These are phyloP conservation scores for Malacosoma neustria DNA, from an alignment of 2,888 invertebrate species.

Conservation along the genomic window DNA sequence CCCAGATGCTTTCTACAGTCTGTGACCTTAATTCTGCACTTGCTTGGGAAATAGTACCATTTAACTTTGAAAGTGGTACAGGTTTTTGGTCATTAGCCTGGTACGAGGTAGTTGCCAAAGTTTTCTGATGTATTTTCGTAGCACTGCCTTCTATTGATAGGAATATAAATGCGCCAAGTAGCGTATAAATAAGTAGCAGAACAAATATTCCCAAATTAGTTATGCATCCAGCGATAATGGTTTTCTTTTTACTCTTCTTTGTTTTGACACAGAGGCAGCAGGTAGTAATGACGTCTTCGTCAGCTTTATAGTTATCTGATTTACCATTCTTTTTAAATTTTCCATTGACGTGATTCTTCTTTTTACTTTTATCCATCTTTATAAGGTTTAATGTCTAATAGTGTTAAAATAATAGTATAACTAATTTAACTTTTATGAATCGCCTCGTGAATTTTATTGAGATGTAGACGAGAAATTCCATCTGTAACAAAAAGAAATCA, in stretches of 20 bases:
- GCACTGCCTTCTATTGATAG: conserved; percentile 86
- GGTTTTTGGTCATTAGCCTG: conserved; percentile 55
- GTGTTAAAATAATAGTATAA: conserved; percentile 2
- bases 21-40: conserved; percentile 62
- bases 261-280: conserved; percentile 69
- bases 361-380: conserved; percentile 65
- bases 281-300: conserved; percentile 55
- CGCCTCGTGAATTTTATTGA: conserved; percentile 11
- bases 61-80: conserved; percentile 42
- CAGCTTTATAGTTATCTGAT: conserved; percentile 42
- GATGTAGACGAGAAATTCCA: conserved; percentile 17
- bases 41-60: conserved; percentile 53
- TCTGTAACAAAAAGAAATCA: conserved; percentile 26
- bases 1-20: conserved; percentile 94
- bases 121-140: conserved; percentile 67
- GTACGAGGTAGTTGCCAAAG: conserved; percentile 63
- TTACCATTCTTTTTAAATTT: conserved; percentile 64
- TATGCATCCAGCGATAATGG: conserved; percentile 78
- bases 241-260: conserved; percentile 63
- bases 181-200: conserved; percentile 85
- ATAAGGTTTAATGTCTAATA: conserved; percentile 17
- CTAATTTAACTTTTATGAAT: conserved; percentile 2
- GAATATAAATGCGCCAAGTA: conserved; percentile 85
- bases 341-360: conserved; percentile 59
- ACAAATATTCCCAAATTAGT: conserved; percentile 89